Evolutionary conservation across 2,797 vertebrate species (phyloP).

Genomic region (Cuculus canorus): DNA sequence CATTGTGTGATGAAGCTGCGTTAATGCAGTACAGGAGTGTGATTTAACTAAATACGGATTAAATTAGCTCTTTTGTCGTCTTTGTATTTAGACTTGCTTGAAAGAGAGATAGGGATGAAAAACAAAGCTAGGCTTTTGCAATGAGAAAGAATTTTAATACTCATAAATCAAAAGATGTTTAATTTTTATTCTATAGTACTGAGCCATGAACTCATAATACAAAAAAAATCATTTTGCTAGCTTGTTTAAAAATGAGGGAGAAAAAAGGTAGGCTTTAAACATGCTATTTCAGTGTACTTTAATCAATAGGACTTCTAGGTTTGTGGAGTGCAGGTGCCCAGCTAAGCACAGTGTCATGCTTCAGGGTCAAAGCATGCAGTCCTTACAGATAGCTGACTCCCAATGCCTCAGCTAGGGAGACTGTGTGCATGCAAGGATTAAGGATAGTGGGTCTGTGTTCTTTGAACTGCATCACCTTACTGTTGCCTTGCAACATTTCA

Average conservation of each 20-base stretch:
- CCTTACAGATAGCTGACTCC: background rate
- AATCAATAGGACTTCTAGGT: background rate
- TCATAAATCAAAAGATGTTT: conserved; percentile 13
- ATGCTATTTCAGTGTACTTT: background rate
- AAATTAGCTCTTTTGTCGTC: conserved; percentile 26
- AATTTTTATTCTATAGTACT: conserved; percentile 8
- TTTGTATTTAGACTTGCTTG: background rate
- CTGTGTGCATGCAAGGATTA: background rate
- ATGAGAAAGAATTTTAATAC: background rate
- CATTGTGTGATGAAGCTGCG: conserved; percentile 37
- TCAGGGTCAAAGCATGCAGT: background rate
- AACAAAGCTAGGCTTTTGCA: conserved; percentile 1
- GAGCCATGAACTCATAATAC: background rate
- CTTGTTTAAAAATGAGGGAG: background rate
- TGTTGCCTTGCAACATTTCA: background rate
- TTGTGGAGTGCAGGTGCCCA: background rate
- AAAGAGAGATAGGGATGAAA: conserved; percentile 3
- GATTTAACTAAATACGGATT: conserved; percentile 24
- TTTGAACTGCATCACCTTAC: background rate
- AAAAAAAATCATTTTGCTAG: background rate
- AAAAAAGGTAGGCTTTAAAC: background rate
- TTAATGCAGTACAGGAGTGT: conserved; percentile 21
- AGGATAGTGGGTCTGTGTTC: background rate
- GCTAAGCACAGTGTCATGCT: conserved; percentile 1
- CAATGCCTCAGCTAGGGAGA: background rate